Evolutionary conservation across 2,113 vertebrate genomes (phyloP), one percentile per base, ranked within the genome.

Genomic region (Thamnophis sirtalis): DNA sequence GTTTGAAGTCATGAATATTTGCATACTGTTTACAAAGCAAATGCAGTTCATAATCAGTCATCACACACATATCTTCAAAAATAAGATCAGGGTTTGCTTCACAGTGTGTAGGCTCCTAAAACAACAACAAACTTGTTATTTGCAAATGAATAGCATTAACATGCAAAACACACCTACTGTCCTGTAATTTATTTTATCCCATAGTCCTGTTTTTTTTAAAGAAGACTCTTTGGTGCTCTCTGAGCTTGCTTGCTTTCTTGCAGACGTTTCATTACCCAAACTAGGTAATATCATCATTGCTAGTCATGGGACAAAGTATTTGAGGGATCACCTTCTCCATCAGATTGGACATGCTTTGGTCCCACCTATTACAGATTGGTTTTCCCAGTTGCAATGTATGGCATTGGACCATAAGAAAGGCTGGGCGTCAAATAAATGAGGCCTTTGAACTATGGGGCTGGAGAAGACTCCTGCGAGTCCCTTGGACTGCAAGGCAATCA

Each of bases 1-100:
- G 98, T 90, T 97, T 98, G 96, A 98, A 99, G 48, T 95, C 96
- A 93, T 92, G 92, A 93, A 99, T 96, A 63, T 98, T 97, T 50
- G 96, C 95, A 96, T 99, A 99, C 73, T 98, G 98, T 96, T 98
- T 98, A 95, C 99, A 99, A 92, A 99, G 98, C 80, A 97, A 96
- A 95, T 99, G 98, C 87, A 99, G 97, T 94, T 99, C 99, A 96
- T 99, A 99, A 97, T 99, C 99, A 86, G 99, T 99, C 99, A 99
- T 99, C 91, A 99, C 98, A 93, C 98, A 98, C 99, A 99, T 99
- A 96, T 99, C 99, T 97, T 99, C 99, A 94, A 98, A 98, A 95
- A 99, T 99, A 89, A 99, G 97, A 93, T 97, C 98, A 60, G 99
- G 97, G 43, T 99, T 97, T 10, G 99, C 99, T 92, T 99, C 98